These are phyloP conservation scores for Emmelina monodactyla DNA, from an alignment of 2,888 invertebrate species.

Conservation along the genomic window DNA sequence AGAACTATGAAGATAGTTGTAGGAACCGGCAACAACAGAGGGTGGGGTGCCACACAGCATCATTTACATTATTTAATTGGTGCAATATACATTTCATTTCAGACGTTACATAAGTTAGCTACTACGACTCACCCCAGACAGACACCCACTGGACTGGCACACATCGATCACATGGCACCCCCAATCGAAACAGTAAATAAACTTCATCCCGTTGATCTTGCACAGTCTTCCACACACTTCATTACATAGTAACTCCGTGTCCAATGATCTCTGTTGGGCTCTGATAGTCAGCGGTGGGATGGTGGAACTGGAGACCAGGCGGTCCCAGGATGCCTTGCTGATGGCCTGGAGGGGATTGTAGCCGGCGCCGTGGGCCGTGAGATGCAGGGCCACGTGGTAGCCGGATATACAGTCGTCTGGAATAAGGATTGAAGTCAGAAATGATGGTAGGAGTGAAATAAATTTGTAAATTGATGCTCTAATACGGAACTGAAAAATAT, in stretches of 20 bases:
- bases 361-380: constrained; percentile 76
- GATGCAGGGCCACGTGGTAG: constrained; percentile 76
- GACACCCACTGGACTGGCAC: constrained; percentile 57
- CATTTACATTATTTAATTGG: too few relatives aligned
- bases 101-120: too few relatives aligned
- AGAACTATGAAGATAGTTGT: too few relatives aligned
- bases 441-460: background rate
- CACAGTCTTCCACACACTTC: constrained; percentile 58
- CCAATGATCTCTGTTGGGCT: constrained; percentile 50
- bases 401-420: constrained; percentile 74
- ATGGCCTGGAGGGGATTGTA: constrained; percentile 73
- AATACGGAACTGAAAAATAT: too few relatives aligned
- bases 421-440: constrained; percentile 8
- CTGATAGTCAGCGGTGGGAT: constrained; percentile 33
- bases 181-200: constrained; percentile 64
- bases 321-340: constrained; percentile 52
- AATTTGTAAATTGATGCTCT: too few relatives aligned
- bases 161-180: constrained; percentile 62
- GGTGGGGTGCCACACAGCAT: too few relatives aligned
- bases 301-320: constrained; percentile 18
- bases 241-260: constrained; percentile 56
- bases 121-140: constrained; percentile 53
- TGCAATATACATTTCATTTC: too few relatives aligned
- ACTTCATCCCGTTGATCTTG: constrained; percentile 44
- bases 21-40: too few relatives aligned